Conservation (phyloP, 2,888 invertebrate genomes). For the Troides oblongomaculatus region DNA sequence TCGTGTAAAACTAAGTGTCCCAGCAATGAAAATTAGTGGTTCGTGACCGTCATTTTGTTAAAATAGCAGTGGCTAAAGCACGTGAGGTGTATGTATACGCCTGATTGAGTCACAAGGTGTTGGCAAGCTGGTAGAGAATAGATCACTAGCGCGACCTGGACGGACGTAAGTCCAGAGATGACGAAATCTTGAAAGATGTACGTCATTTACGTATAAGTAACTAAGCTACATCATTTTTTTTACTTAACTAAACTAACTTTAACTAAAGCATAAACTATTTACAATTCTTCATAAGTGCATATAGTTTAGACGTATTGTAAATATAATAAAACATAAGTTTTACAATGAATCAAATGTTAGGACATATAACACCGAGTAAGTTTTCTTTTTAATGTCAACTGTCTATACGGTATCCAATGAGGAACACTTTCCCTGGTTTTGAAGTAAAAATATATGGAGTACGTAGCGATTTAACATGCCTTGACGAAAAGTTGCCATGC, state of each 20-base stretch:
- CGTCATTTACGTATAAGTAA: background rate
- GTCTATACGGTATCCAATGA: background rate
- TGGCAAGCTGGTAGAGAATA: slow-evolving; percentile 25
- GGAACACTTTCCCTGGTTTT: slow-evolving; percentile 7
- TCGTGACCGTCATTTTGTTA: slow-evolving; percentile 20
- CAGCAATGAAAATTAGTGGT: background rate
- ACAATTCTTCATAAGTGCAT: background rate
- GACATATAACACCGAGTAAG: background rate
- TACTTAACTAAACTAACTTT: background rate
- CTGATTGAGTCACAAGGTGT: slow-evolving; percentile 30
- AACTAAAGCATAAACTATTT: background rate
- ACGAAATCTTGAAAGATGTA: slow-evolving; percentile 14
- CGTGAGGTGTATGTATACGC: slow-evolving; percentile 24
- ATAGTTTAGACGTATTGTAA: no score
- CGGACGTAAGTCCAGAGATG: background rate
- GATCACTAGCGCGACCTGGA: slow-evolving; percentile 11
- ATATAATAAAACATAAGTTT: no score
- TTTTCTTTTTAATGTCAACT: background rate
- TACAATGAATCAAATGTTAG: background rate
- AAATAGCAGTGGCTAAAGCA: slow-evolving; percentile 24
- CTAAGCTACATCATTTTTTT: background rate
- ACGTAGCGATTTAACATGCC: slow-evolving; percentile 45
- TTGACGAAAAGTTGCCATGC: slow-evolving; percentile 52
- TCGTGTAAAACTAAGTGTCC: background rate
- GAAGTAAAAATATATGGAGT: slow-evolving; percentile 28